These are phyloP conservation scores for Tor tambroides DNA, from an alignment of 2,113 vertebrate genomes.

Conservation along the genomic window DNA sequence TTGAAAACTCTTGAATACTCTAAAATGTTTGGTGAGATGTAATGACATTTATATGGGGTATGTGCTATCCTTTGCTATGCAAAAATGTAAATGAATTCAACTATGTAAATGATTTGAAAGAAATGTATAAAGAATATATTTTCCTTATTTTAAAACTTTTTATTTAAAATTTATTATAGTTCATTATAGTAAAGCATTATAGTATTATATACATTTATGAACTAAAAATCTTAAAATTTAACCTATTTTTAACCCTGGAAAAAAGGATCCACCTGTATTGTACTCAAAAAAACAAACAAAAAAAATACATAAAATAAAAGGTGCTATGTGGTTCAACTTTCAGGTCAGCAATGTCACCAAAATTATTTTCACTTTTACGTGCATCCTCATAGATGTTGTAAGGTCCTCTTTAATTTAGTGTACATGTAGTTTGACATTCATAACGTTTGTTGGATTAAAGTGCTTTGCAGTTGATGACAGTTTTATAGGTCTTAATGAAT, in stretches of 20 bases:
- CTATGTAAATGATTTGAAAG: not conserved
- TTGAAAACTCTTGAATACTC: not conserved
- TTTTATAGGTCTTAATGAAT: conserved; percentile 8
- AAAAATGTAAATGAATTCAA: not conserved
- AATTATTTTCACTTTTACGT: not conserved
- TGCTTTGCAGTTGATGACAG: not conserved
- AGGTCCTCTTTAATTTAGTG: not conserved
- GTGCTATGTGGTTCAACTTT: not conserved
- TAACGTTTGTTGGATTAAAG: not conserved
- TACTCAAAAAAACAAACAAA: not conserved
- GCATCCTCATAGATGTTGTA: not conserved
- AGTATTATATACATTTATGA: no score
- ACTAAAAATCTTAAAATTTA: not conserved
- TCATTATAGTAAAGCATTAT: no score
- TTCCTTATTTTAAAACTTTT: not conserved
- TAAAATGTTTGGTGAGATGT: not conserved
- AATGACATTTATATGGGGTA: not conserved
- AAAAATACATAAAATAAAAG: no score
- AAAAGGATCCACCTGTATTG: not conserved
- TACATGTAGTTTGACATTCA: not conserved
- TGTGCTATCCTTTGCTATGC: not conserved
- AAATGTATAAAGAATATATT: not conserved
- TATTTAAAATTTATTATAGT: not conserved
- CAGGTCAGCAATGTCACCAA: not conserved
- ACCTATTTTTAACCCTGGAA: not conserved